Conservation (phyloP, 2,888 invertebrate species). For the Muscina levida region DNA sequence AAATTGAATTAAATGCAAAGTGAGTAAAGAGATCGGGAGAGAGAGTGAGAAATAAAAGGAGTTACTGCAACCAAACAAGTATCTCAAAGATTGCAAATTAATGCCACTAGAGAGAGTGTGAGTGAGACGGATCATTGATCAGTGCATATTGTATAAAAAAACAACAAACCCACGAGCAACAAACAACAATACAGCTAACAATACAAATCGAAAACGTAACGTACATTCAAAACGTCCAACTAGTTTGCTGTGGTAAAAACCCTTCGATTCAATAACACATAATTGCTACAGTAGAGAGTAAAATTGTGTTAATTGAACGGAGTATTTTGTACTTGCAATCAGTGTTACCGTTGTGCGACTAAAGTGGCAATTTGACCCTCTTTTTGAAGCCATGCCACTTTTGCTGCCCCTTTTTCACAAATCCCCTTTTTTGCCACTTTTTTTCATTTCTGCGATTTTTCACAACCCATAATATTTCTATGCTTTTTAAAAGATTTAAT, state of each 20-base stretch:
- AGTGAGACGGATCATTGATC: too few species aligned
- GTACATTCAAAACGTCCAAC: background rate
- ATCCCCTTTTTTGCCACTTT: too few species aligned
- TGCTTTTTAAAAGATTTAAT: too few species aligned
- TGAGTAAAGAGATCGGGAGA: constrained; percentile 7
- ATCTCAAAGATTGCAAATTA: constrained; percentile 3
- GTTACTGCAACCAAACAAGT: too few species aligned
- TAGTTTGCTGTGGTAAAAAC: background rate
- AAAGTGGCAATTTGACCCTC: too few species aligned
- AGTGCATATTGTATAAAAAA: constrained; percentile 20
- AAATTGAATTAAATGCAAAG: constrained; percentile 26
- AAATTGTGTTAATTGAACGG: background rate
- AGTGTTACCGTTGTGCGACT: too few species aligned
- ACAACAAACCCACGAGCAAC: constrained; percentile 13
- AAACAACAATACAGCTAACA: background rate
- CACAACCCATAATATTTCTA: too few species aligned
- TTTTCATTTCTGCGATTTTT: too few species aligned
- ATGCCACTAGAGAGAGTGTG: constrained; percentile 6
- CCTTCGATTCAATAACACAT: constrained; percentile 1
- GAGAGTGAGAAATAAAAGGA: background rate
- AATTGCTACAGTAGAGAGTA: background rate
- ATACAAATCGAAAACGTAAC: background rate
- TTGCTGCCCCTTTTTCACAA: too few species aligned
- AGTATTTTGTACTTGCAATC: too few species aligned
- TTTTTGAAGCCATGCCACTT: too few species aligned